phyloP scores from a whole-genome alignment of 2,113 vertebrate species.

The Leptosomus discolor region DNA sequence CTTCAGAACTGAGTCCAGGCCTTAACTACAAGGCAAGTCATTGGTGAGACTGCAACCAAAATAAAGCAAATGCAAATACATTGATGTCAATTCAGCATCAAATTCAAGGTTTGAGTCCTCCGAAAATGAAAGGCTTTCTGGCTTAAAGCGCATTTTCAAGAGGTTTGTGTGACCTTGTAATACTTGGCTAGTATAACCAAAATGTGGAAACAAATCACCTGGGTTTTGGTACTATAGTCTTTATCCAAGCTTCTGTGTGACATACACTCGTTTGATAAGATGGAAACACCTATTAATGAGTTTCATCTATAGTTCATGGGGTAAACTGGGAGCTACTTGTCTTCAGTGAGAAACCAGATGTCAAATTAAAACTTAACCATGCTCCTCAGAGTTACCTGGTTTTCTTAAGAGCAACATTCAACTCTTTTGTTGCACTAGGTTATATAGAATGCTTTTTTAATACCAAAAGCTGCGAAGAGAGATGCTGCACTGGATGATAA shows the following conservation, averaged over 20 bases:
- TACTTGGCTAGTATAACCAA: not conserved
- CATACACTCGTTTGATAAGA: not conserved
- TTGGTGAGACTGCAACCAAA: not conserved
- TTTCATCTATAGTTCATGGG: not conserved
- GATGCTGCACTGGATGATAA: not conserved
- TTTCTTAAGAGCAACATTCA: not conserved
- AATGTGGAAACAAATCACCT: not conserved
- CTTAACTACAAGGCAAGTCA: not conserved
- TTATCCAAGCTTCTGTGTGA: not conserved
- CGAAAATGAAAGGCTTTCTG: not conserved
- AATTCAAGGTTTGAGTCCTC: not conserved
- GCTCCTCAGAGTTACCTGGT: not conserved
- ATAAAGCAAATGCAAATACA: not conserved
- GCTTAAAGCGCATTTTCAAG: not conserved
- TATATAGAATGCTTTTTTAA: not conserved
- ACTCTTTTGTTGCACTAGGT: not conserved
- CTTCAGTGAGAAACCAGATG: not conserved
- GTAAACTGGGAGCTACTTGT: not conserved
- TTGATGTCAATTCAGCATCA: not conserved
- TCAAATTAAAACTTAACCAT: not conserved
- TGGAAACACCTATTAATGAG: not conserved
- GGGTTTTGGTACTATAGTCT: not conserved
- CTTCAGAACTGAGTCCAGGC: not conserved
- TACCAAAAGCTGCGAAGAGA: not conserved
- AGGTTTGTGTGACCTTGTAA: not conserved